phyloP scores from a whole-genome alignment of 1,140 invertebrate species.

The Portunus trituberculatus region DNA sequence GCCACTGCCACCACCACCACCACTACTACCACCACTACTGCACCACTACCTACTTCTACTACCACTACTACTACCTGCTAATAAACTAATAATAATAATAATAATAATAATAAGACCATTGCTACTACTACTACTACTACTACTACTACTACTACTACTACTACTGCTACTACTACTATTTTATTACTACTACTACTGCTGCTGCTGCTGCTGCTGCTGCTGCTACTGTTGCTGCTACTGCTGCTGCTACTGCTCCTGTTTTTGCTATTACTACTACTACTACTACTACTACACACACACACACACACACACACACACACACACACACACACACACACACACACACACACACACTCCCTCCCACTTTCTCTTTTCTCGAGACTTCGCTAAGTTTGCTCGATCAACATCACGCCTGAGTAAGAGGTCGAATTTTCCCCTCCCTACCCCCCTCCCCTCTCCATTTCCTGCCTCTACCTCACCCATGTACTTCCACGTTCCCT shows the following conservation, averaged over 20 bases:
- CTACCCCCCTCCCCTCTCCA: neutral
- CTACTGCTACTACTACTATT: no score
- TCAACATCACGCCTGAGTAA: neutral
- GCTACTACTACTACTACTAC: no score
- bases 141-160: no score
- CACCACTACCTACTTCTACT: no score
- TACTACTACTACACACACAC: neutral
- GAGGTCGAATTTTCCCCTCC: neutral
- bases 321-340: conserved; percentile 35
- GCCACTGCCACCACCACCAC: neutral
- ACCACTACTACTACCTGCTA: neutral
- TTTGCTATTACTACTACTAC: neutral
- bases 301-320: neutral
- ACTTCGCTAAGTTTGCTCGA: neutral
- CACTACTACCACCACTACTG: neutral
- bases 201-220: no score
- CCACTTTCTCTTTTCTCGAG: neutral
- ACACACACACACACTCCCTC: neutral
- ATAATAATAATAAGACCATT: no score
- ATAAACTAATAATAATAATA: no score
- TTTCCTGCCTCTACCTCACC: no score
- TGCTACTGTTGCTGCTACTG: no score
- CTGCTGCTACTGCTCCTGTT: no score
- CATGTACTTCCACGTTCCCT: neutral
- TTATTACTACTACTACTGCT: no score